These are phyloP conservation scores for Oasisia sp. DNA, from an alignment of 2,888 invertebrate species.

Conservation along the genomic window DNA sequence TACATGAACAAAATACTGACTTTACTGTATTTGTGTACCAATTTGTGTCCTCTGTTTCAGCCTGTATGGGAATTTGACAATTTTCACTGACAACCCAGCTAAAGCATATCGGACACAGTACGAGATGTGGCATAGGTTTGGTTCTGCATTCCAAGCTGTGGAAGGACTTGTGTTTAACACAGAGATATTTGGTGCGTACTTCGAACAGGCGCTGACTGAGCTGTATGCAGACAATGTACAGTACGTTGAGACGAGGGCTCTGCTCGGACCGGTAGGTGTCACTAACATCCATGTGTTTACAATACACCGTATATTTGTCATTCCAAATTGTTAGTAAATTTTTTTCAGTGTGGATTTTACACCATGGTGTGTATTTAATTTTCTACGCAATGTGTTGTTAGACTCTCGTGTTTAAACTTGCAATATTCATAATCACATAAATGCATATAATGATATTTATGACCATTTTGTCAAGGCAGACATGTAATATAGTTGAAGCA, in stretches of 20 bases:
- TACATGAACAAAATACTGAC: not conserved
- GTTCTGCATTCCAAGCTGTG: slow-evolving; percentile 44
- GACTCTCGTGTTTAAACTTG: not conserved
- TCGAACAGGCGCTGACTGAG: slow-evolving; percentile 49
- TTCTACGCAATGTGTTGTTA: slow-evolving; percentile 19
- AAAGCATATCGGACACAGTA: not conserved
- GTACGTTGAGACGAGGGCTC: slow-evolving; percentile 55
- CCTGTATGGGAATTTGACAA: not conserved
- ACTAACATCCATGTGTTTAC: not conserved
- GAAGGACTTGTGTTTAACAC: slow-evolving; percentile 51
- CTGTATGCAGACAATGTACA: slow-evolving; percentile 58
- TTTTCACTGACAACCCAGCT: not conserved
- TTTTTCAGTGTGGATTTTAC: not conserved
- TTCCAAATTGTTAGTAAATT: not conserved
- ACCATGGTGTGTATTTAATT: not conserved
- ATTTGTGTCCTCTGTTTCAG: not conserved
- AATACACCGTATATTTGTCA: not conserved
- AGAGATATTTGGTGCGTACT: slow-evolving; percentile 55
- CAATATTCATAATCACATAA: too few species aligned
- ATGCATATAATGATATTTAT: too few species aligned
- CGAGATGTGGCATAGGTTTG: not conserved
- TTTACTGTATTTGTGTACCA: not conserved
- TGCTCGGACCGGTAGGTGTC: slow-evolving; percentile 48
- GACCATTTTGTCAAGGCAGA: too few species aligned
- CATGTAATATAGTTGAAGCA: not conserved